Evolutionary conservation across 2,113 vertebrate species (phyloP).

Genomic region (Seriola rivoliana): DNA sequence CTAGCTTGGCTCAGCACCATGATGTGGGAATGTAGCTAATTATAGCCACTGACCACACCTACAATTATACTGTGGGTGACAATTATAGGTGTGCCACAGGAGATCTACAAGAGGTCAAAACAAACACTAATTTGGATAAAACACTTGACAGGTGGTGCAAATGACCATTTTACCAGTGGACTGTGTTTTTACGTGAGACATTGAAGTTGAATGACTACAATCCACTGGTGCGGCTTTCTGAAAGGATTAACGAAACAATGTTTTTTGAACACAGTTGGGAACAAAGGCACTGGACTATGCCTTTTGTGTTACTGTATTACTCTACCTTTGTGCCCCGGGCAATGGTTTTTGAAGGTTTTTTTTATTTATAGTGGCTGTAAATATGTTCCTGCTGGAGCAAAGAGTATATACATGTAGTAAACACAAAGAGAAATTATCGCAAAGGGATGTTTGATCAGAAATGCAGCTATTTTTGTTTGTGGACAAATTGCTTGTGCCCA

Average conservation of each 20-base stretch:
- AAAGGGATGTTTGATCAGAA: not conserved
- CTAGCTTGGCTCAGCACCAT: not conserved
- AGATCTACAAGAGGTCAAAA: not conserved
- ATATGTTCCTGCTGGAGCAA: conserved; percentile 4
- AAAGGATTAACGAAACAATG: not conserved
- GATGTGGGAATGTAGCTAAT: not conserved
- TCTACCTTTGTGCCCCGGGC: not conserved
- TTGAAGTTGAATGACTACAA: not conserved
- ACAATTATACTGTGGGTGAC: not conserved
- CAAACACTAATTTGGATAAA: not conserved
- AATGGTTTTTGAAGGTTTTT: not conserved
- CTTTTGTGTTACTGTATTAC: not conserved
- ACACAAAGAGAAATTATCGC: not conserved
- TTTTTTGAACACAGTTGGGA: not conserved
- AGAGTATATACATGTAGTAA: not conserved
- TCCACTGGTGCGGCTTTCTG: not conserved
- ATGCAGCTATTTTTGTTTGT: not conserved
- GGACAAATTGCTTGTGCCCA: not conserved
- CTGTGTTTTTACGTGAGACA: not conserved
- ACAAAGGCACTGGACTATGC: not conserved
- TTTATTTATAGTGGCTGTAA: not conserved
- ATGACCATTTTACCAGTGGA: not conserved
- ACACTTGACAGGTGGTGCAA: not conserved
- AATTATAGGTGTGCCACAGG: not conserved
- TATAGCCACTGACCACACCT: conserved; percentile 30